Base-by-base conservation (phyloP, 2,113 vertebrate genomes). In the Baryphthengus martii region DNA sequence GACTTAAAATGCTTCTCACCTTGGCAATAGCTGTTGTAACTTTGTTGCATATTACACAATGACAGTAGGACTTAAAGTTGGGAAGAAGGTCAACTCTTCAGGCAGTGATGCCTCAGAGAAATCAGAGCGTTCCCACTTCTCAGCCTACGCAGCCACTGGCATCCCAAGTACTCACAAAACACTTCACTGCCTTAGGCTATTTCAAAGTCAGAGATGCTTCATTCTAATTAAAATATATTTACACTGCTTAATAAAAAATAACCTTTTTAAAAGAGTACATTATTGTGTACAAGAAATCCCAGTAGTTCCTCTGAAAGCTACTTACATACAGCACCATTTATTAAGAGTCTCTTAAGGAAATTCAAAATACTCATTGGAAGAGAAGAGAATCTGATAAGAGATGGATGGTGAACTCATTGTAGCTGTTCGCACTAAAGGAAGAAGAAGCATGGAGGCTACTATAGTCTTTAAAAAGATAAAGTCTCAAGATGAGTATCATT, bases 171-270 rank as follows among this genome's bases (percentile, higher is more conserved):
- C 44, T 85, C 89, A 81, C 65, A 92, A 90, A 87, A 29, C 47
- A 76, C 37, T 93, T 93, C 39, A 89, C 8, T 81, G 95, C 96
- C 93, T 95, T 58, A 95, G 89, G 86, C 84, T 90, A 67, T 92
- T 93, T 92, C 71, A 61, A 94, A 94, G 59, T 47, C 49, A 95
- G 23, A 88, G 21, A 15, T 80, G 21, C 28, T 93, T 90, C 55
- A 45, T 92, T 91, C 42, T 79, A 80, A 94, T 88, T 85, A 94
- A 89, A 91, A 82, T 90, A 73, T 67, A 78, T 90, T 65, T 90
- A 77, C 28, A 52, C 4, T 63, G 18, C 24, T 95, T 96, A 93
- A 91, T 89, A 94, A 91, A 90, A 94, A 93, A 81, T 33, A 89
- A 8, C 29, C 21, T 86, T 95, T 95, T 84, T 70, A 37, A 6